phyloP scores from a whole-genome alignment of 2,797 vertebrate species.

The Mus caroli region DNA sequence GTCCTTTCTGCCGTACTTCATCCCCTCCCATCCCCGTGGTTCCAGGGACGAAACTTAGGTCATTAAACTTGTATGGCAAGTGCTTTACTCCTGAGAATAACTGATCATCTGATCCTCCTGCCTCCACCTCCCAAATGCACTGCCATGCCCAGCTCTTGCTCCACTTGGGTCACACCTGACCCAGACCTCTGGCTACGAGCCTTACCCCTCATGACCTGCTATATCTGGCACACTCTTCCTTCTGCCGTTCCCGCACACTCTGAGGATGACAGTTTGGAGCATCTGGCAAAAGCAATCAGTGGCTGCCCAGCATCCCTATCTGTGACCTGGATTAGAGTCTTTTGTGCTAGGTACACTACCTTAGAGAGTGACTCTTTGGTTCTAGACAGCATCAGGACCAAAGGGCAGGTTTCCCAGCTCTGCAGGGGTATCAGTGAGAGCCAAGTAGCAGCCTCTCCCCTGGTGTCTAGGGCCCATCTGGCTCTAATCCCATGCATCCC shows the following conservation, averaged over 20 bases:
- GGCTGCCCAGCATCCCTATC: not conserved
- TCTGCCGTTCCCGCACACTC: not conserved
- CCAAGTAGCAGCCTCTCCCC: not conserved
- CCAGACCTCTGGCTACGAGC: accelerated
- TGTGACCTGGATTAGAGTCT: not conserved
- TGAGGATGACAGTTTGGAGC: not conserved
- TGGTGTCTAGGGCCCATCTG: not conserved
- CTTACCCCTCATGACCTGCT: not conserved
- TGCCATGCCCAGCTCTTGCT: not conserved
- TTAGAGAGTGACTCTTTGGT: not conserved
- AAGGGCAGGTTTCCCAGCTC: not conserved
- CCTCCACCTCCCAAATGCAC: not conserved
- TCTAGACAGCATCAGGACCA: not conserved
- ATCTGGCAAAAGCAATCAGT: not conserved
- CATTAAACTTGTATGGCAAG: not conserved
- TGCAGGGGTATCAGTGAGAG: not conserved
- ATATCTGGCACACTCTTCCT: not conserved
- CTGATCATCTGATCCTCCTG: not conserved
- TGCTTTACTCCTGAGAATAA: not conserved
- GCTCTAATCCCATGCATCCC: not conserved
- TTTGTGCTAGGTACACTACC: not conserved
- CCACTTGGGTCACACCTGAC: not conserved
- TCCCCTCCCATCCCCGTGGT: not conserved
- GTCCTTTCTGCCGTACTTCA: not conserved
- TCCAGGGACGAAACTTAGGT: not conserved